Base-by-base conservation (phyloP, 2,797 vertebrate species). In the Phrynocephalus guinanensis region DNA sequence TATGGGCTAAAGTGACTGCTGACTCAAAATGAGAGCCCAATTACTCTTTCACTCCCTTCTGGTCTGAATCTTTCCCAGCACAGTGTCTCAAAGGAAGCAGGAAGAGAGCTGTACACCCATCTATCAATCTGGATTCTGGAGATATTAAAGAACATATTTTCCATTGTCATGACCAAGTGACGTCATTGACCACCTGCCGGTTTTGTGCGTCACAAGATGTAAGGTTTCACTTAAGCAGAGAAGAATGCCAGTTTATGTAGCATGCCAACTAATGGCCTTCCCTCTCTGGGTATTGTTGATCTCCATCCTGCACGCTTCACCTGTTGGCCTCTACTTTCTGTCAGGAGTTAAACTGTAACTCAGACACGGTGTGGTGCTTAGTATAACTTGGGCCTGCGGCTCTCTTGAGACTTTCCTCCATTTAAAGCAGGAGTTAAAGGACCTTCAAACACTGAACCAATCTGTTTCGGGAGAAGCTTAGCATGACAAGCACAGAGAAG, bases 261-360 rank as follows among this genome's bases (percentile, higher is more conserved):
- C 81, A 33, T 84, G 76, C 88, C 88, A 82, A 88, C 50, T 86
- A 91, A 88, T 92, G 30, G 6, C 38, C 56, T 33, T 78, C 88
- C 76, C 90, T 86, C 84, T 91, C 50, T 28, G 91, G 87, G 73
- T 90, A 83, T 63, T 67, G 20, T 87, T 91, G 91, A 89, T 94
- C 87, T 82, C 88, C 88, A 84, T 86, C 75, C 92, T 89, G 78
- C 82, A 84, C 72, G 77, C 83, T 92, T 95, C 90, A 93, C 93
- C 93, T 93, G 84, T 91, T 92, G 94, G 93, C 94, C 94, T 90
- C 88, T 0, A 73, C 93, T 93, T 94, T 91, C 91, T 93, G 86
- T 87, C 84, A 88, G 82, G 30, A 95, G 95, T 96, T 95, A 96
- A 95, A 95, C 66, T 94, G 13, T 95, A 94, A 95, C 95, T 86